Percentiles rank a stretch among this genome's conserved stretches.
These are phyloP conservation scores for Caenorhabditis doughertyi DNA, from an alignment of 2,888 invertebrate species.

Conservation along the genomic window DNA sequence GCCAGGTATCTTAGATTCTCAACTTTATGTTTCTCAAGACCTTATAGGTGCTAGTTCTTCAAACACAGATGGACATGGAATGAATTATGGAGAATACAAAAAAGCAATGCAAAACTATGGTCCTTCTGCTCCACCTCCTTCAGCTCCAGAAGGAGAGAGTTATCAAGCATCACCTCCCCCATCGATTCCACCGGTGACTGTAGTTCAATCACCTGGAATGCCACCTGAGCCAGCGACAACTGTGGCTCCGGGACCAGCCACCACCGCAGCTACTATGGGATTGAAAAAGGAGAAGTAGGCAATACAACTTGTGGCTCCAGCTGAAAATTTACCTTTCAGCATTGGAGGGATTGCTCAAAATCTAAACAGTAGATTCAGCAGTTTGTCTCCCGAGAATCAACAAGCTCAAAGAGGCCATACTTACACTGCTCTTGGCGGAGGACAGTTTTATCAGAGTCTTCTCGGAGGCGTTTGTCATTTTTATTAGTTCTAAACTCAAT, in stretches of 20 bases:
- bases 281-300: conserved; percentile 53
- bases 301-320: not conserved
- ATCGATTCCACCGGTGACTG: conserved; percentile 41
- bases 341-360: conserved; percentile 48
- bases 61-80: conserved; percentile 21
- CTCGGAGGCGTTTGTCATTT: conserved; percentile 59
- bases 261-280: conserved; percentile 50
- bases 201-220: conserved; percentile 36
- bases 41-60: not conserved
- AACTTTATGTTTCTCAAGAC: not conserved
- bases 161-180: conserved; percentile 5
- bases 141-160: not conserved
- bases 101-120: conserved; percentile 42
- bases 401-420: conserved; percentile 53
- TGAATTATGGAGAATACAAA: conserved; percentile 50
- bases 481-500: not conserved
- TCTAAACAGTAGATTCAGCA: conserved; percentile 29
- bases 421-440: conserved; percentile 67
- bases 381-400: conserved; percentile 34
- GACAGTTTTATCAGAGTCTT: conserved; percentile 72
- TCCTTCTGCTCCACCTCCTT: not conserved
- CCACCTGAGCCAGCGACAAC: conserved; percentile 5
- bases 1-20: not conserved
- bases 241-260: conserved; percentile 10
- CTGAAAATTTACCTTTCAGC: not conserved